These are phyloP conservation scores for Heteromyza rotundicornis DNA, from an alignment of 2,888 invertebrate genomes.

Conservation along the genomic window DNA sequence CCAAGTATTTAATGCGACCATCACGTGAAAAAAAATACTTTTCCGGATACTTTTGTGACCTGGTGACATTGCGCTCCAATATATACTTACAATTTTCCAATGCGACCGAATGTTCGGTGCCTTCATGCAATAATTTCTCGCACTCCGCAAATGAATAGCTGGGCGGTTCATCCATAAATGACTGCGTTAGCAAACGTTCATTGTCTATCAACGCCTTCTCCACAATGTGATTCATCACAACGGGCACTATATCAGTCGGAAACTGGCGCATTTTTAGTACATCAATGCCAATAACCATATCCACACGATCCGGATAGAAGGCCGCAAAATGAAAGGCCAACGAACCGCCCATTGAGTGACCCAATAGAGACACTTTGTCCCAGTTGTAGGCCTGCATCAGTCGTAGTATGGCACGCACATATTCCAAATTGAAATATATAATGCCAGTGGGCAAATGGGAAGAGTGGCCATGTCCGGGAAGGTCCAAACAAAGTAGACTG, in stretches of 20 bases:
- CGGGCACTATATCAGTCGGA: too few species aligned
- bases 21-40: conserved; percentile 65
- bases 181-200: too few species aligned
- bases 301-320: conserved; percentile 60
- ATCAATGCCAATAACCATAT: conserved; percentile 40
- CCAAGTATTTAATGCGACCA: conserved; percentile 51
- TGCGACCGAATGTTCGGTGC: too few species aligned
- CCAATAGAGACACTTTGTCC: conserved; percentile 70
- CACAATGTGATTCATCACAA: too few species aligned
- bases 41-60: conserved; percentile 66
- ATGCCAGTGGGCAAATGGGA: conserved; percentile 69
- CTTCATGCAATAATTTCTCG: too few species aligned
- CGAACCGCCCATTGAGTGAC: conserved; percentile 72
- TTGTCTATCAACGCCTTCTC: too few species aligned
- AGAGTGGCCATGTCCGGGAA: conserved; percentile 74
- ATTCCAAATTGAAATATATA: conserved; percentile 64
- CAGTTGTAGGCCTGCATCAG: conserved; percentile 70
- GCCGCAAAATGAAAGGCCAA: conserved; percentile 70
- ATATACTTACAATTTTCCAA: too few species aligned
- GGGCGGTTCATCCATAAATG: too few species aligned
- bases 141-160: too few species aligned
- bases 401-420: conserved; percentile 63
- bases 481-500: conserved; percentile 69
- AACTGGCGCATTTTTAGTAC: too few species aligned
- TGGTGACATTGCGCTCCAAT: conserved; percentile 26